Evolutionary conservation across 2,113 vertebrate genomes (phyloP).

Genomic region (Machaerirhynchus nigripectus): DNA sequence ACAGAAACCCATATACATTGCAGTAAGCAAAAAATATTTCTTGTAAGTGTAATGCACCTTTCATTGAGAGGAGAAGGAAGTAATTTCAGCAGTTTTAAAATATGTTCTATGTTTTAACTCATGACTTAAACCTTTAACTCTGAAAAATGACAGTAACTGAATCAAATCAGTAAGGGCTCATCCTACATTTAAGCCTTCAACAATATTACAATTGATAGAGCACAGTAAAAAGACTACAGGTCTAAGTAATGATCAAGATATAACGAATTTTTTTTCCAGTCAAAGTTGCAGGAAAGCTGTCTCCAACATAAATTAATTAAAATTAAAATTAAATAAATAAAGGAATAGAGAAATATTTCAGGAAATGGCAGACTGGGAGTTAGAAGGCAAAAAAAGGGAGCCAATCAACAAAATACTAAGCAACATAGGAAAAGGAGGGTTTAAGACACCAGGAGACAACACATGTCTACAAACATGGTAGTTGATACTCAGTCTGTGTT

Average conservation of each 20-base stretch:
- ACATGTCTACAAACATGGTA: neutral
- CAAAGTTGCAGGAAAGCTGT: neutral
- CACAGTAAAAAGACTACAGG: neutral
- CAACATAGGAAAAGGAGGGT: neutral
- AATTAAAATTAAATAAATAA: neutral
- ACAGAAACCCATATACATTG: neutral
- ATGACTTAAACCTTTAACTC: neutral
- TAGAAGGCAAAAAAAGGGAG: neutral
- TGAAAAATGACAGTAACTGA: neutral
- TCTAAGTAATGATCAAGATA: neutral
- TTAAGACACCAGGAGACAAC: neutral
- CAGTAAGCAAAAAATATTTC: neutral
- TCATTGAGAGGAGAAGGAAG: neutral
- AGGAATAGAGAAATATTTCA: neutral
- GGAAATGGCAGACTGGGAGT: neutral
- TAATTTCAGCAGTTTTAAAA: neutral
- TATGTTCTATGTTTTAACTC: neutral
- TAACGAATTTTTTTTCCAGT: neutral
- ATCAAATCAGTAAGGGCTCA: neutral
- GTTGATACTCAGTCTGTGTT: neutral
- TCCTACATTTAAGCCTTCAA: neutral
- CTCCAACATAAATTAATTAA: neutral
- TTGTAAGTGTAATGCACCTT: accelerated
- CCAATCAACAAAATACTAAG: neutral
- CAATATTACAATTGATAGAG: neutral